Evolutionary conservation across 2,888 invertebrate species (phyloP).

Genomic region (Digitonthophagus gazella): DNA sequence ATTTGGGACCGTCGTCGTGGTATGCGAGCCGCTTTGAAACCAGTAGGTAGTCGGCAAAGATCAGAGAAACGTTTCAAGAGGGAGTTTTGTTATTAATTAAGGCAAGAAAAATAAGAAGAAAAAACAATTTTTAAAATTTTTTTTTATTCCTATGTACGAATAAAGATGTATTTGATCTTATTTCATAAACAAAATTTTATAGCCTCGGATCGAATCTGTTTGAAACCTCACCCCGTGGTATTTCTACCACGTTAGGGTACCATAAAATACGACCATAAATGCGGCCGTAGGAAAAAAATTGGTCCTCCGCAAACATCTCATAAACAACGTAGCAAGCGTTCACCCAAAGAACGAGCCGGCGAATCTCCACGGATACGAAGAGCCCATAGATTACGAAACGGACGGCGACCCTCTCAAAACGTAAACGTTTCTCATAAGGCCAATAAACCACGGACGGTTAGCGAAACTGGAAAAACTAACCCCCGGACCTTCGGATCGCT

Average conservation of each 20-base stretch:
- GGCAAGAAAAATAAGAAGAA: not conserved
- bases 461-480: constrained; percentile 17
- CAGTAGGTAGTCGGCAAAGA: not conserved
- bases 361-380: constrained; percentile 11
- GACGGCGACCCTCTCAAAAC: constrained; percentile 21
- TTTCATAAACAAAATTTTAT: not conserved
- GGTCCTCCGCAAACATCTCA: not conserved
- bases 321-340: not conserved
- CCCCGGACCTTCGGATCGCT: constrained; percentile 8
- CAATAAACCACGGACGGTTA: constrained; percentile 25
- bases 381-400: constrained; percentile 2
- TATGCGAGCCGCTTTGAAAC: not conserved
- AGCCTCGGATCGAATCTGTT: not conserved
- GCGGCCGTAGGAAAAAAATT: not conserved
- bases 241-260: not conserved
- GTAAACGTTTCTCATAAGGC: constrained; percentile 24
- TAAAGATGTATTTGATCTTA: not conserved
- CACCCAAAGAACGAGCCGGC: not conserved
- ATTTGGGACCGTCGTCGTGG: not conserved
- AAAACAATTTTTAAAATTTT: no score
- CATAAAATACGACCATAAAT: not conserved
- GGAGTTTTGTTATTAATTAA: not conserved
- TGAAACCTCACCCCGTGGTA: not conserved
- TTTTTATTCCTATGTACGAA: not conserved
- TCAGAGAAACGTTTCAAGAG: not conserved